Conservation (phyloP, 2,888 invertebrate genomes). For the Alentia gelatinosa region DNA sequence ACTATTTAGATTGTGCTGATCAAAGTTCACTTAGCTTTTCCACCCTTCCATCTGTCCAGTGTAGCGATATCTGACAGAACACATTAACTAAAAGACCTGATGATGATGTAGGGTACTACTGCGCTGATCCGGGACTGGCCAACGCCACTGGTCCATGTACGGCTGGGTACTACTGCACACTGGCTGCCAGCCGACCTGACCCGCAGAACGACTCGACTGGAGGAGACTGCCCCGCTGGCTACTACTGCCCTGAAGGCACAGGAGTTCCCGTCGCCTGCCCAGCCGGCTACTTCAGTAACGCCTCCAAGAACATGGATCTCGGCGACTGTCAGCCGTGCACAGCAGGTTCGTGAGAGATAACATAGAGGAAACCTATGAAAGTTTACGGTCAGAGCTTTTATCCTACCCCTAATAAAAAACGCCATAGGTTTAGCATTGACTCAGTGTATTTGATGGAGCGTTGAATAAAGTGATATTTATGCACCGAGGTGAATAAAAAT, state of each 20-base stretch:
- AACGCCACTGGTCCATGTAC: slow-evolving; percentile 72
- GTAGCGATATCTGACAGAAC: too few relatives aligned
- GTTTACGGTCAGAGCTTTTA: too few relatives aligned
- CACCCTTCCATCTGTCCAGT: too few relatives aligned
- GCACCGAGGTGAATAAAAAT: too few relatives aligned
- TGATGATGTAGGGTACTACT: slow-evolving; percentile 75
- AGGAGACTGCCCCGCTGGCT: slow-evolving; percentile 73
- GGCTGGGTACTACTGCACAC: slow-evolving; percentile 76
- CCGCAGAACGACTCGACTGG: slow-evolving; percentile 76
- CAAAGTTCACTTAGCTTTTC: too few relatives aligned
- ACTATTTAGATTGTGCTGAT: too few relatives aligned
- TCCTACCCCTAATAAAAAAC: too few relatives aligned
- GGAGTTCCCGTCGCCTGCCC: slow-evolving; percentile 70
- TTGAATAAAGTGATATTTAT: too few relatives aligned
- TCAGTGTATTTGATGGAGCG: too few relatives aligned
- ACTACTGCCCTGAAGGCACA: slow-evolving; percentile 75
- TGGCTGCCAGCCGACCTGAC: slow-evolving; percentile 66
- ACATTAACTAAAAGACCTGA: too few relatives aligned
- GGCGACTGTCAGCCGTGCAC: slow-evolving; percentile 74
- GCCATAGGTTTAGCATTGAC: too few relatives aligned
- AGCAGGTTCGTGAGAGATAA: slow-evolving; percentile 69
- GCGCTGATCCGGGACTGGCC: slow-evolving; percentile 70
- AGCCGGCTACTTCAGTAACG: slow-evolving; percentile 74
- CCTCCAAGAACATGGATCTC: slow-evolving; percentile 71
- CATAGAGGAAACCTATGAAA: too few relatives aligned